Evolutionary conservation across 2,113 vertebrate genomes (phyloP).

Genomic region (Gallinago media): DNA sequence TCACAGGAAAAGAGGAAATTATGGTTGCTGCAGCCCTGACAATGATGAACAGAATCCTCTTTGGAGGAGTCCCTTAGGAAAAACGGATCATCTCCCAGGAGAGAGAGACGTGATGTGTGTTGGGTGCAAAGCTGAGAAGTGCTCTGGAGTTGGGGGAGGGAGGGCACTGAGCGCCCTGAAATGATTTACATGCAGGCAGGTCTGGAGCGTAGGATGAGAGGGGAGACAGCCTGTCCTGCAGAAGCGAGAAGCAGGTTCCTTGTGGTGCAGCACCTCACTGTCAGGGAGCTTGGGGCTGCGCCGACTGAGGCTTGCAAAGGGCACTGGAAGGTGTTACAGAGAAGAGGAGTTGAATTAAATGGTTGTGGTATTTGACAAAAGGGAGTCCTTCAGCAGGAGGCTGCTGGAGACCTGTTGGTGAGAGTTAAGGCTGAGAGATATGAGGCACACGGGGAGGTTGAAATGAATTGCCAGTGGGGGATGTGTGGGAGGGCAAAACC

Average conservation of each 20-base stretch:
- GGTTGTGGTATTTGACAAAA: neutral
- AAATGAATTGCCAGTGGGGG: neutral
- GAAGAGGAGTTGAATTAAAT: neutral
- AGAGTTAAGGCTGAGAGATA: neutral
- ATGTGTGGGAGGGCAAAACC: neutral
- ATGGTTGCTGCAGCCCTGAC: neutral
- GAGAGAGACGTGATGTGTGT: neutral
- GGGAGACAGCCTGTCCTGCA: neutral
- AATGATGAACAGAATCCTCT: neutral
- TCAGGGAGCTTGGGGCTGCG: neutral
- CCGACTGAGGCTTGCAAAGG: fast-evolving
- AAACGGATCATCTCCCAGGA: neutral
- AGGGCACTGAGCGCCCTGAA: fast-evolving
- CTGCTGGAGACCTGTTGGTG: neutral
- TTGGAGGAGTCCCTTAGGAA: neutral
- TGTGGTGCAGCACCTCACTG: fast-evolving
- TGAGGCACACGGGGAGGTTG: neutral
- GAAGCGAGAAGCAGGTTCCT: neutral
- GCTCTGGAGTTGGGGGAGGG: neutral
- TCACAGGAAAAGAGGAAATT: neutral
- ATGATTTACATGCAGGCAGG: fast-evolving
- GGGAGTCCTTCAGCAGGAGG: neutral
- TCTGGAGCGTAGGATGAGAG: neutral
- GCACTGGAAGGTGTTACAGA: neutral
- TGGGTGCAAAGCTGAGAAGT: neutral